Conservation (phyloP, 2,113 vertebrate genomes). For the Ardeotis arabs region DNA sequence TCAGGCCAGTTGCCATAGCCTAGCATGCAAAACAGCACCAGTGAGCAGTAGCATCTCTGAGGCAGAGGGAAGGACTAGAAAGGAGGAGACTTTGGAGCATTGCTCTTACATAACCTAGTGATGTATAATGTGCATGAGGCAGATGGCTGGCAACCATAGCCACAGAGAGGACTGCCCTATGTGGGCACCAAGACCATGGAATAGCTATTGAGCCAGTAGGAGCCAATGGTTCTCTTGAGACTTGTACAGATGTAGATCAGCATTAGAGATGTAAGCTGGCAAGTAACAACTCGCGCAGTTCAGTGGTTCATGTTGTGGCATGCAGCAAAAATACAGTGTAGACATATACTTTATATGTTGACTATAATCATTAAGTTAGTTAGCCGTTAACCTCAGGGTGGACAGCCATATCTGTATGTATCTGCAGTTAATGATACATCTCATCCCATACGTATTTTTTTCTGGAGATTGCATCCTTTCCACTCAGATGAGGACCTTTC, state of each 20-base stretch:
- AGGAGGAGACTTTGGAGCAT: neutral
- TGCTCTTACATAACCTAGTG: neutral
- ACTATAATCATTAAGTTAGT: neutral
- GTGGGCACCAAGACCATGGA: neutral
- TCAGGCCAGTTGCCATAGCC: neutral
- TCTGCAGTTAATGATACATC: slow-evolving; percentile 4
- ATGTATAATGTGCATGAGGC: neutral
- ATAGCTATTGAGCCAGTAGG: neutral
- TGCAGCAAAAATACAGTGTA: neutral
- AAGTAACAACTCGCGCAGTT: neutral
- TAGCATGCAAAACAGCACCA: neutral
- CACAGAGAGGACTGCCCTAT: neutral
- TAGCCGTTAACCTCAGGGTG: neutral
- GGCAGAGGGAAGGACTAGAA: neutral
- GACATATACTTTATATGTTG: neutral
- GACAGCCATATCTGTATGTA: neutral
- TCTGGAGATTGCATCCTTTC: neutral
- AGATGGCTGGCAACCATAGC: neutral
- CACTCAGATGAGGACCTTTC: neutral
- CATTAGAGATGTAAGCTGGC: neutral
- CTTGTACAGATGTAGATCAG: neutral
- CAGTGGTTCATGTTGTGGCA: neutral
- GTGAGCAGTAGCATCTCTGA: neutral
- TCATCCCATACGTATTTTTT: neutral
- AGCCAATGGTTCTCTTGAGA: neutral